Evolutionary conservation across 2,113 vertebrate genomes (phyloP).

Genomic region (Nasalis larvatus): DNA sequence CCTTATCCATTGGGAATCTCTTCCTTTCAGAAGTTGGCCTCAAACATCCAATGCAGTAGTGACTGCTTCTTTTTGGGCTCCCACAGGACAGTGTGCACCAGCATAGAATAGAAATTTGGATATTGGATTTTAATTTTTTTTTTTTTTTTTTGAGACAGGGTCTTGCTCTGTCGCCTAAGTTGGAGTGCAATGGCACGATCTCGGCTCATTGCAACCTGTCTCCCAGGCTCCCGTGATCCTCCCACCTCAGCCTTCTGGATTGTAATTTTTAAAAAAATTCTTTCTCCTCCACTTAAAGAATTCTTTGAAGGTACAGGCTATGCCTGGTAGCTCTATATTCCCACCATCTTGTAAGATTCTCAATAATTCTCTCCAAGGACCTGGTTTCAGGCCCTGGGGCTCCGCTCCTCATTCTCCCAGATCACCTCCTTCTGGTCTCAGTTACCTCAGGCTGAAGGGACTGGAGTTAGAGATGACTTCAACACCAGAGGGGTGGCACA

Average conservation of each 20-base stretch:
- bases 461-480: neutral
- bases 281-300: neutral
- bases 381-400: neutral
- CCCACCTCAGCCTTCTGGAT: no score
- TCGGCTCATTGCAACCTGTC: no score
- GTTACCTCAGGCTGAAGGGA: neutral
- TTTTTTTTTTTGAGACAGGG: no score
- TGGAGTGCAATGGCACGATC: no score
- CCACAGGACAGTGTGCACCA: neutral
- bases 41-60: neutral
- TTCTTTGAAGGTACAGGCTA: neutral
- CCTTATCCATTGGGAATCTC: neutral
- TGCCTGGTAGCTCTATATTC: neutral
- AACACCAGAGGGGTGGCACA: neutral
- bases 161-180: no score
- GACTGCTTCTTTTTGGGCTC: neutral
- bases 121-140: neutral
- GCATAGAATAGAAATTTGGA: neutral
- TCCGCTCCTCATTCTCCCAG: neutral
- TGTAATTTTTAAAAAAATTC: neutral
- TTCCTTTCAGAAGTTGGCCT: constrained; percentile 13
- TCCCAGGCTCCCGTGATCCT: no score
- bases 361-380: neutral
- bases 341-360: neutral
- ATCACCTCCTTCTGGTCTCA: neutral